phyloP scores from a whole-genome alignment of 37 sponge, comb jelly and placozoan genomes.

The Spongilla lacustris region DNA sequence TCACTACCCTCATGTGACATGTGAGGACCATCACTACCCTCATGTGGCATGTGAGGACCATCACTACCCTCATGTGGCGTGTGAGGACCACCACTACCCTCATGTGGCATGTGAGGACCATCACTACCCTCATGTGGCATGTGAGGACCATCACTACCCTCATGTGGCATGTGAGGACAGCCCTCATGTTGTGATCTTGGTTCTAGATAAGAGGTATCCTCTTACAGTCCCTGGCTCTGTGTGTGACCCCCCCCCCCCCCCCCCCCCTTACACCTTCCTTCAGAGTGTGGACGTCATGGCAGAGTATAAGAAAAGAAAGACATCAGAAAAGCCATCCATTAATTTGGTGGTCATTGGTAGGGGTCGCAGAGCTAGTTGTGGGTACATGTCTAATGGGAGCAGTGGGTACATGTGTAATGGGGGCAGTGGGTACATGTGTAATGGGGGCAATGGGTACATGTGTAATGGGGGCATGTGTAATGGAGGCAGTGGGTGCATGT shows the following conservation, averaged over 20 bases:
- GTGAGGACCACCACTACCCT: too few relatives aligned
- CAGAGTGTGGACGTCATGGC: slow-evolving; percentile 66
- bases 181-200: not conserved
- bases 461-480: not conserved
- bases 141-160: too few relatives aligned
- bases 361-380: not conserved
- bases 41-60: too few relatives aligned
- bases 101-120: too few relatives aligned
- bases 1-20: too few relatives aligned
- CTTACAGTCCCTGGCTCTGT: not conserved
- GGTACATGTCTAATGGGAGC: not conserved
- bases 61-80: too few relatives aligned
- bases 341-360: slow-evolving; percentile 92
- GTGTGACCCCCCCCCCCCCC: too few relatives aligned
- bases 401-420: not conserved
- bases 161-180: too few relatives aligned
- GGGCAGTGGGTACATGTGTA: too few relatives aligned
- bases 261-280: not conserved
- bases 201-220: not conserved
- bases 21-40: too few relatives aligned
- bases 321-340: slow-evolving; percentile 55
- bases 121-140: too few relatives aligned
- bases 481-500: not conserved
- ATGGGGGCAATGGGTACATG: not conserved
- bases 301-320: slow-evolving; percentile 67